Evolutionary conservation across 2,113 vertebrate genomes (phyloP).

Genomic region (Aptenodytes patagonicus): DNA sequence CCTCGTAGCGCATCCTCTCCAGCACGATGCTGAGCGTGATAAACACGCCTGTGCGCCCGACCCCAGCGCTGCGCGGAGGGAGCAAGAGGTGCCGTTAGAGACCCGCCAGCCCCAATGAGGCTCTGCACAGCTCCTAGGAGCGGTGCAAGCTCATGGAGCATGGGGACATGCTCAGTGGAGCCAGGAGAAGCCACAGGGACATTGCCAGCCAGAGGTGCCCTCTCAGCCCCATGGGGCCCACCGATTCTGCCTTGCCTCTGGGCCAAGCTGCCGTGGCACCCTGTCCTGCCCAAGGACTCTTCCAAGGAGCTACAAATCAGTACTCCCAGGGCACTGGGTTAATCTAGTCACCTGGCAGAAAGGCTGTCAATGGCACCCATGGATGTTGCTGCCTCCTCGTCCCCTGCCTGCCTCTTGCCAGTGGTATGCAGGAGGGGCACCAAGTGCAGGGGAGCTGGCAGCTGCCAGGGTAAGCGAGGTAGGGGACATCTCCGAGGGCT

Average conservation of each 20-base stretch:
- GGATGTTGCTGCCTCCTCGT: neutral
- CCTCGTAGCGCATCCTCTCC: constrained; percentile 96
- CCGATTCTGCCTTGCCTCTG: neutral
- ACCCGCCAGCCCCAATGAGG: neutral
- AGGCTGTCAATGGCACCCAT: neutral
- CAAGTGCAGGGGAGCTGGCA: neutral
- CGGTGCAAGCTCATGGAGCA: neutral
- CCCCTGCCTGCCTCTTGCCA: neutral
- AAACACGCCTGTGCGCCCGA: constrained; percentile 94
- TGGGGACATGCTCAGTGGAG: neutral
- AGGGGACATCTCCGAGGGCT: neutral
- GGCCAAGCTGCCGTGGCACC: neutral
- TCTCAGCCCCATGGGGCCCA: neutral
- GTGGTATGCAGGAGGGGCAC: neutral
- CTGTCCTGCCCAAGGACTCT: neutral
- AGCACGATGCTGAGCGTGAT: constrained; percentile 95
- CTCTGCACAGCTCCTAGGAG: neutral
- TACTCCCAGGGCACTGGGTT: neutral
- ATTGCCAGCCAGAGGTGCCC: neutral
- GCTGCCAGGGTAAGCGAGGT: neutral
- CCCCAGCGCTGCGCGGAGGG: constrained; percentile 81
- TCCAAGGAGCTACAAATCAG: neutral
- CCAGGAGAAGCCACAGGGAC: neutral
- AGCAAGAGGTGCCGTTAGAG: neutral
- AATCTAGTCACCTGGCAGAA: neutral